Conservation (phyloP, 2,113 vertebrate species). For the Trichomycterus rosablanca region DNA sequence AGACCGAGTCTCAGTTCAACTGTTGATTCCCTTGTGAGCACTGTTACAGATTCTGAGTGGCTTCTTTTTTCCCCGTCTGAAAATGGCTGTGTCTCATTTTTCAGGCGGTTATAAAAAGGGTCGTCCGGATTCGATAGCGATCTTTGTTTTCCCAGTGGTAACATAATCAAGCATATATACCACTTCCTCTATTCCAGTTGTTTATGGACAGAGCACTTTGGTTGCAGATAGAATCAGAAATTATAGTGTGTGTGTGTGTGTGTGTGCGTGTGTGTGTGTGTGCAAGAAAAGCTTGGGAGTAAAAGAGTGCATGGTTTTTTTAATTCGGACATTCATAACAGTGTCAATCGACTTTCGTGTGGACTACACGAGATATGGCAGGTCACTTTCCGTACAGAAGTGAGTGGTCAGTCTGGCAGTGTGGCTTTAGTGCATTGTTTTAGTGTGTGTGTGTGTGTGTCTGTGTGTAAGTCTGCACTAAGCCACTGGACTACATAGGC, state of each 20-base stretch:
- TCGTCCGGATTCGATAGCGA: conserved; percentile 47
- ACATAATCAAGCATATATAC: conserved; percentile 54
- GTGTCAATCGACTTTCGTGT: conserved; percentile 45
- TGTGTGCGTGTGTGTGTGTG: conserved; percentile 43
- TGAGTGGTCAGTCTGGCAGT: conserved; percentile 46
- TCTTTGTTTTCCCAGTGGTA: conserved; percentile 56
- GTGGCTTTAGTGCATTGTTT: conserved; percentile 48
- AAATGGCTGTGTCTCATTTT: conserved; percentile 48
- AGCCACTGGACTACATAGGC: too few relatives aligned
- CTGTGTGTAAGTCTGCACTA: too few relatives aligned
- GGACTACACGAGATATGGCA: conserved; percentile 49
- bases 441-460: conserved; percentile 18
- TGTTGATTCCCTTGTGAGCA: conserved; percentile 57
- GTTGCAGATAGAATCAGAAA: conserved; percentile 60
- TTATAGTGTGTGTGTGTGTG: conserved; percentile 24
- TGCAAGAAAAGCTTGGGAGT: conserved; percentile 48
- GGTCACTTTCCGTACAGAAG: conserved; percentile 38
- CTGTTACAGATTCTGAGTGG: conserved; percentile 60
- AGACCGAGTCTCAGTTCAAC: conserved; percentile 47
- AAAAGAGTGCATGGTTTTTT: conserved; percentile 44
- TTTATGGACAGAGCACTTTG: conserved; percentile 75
- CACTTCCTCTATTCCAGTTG: conserved; percentile 63
- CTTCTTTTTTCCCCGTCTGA: conserved; percentile 47
- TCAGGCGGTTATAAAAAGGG: conserved; percentile 46
- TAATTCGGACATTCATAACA: conserved; percentile 66